Evolutionary conservation across 2,797 vertebrate genomes (phyloP).

Genomic region (Gymnodraco acuticeps): DNA sequence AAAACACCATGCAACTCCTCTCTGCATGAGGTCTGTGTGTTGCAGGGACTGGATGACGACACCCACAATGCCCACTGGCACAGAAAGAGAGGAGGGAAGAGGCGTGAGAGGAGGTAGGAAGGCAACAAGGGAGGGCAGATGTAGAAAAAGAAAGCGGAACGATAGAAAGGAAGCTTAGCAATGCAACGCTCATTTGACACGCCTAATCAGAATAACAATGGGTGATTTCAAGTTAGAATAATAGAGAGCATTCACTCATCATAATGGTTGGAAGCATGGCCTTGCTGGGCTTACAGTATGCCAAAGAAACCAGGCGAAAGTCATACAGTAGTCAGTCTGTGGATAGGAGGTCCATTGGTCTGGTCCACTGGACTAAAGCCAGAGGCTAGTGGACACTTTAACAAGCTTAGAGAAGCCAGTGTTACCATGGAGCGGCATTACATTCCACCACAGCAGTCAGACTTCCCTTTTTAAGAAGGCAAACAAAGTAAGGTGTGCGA

Average conservation of each 20-base stretch:
- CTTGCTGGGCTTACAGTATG: conserved; percentile 32
- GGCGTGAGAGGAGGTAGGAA: conserved; percentile 37
- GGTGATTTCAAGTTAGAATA: conserved; percentile 75
- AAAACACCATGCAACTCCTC: conserved; percentile 34
- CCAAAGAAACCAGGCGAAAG: conserved; percentile 31
- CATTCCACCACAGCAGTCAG: conserved; percentile 30
- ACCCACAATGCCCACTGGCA: conserved; percentile 57
- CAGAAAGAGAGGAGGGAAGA: conserved; percentile 58
- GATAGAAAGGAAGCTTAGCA: conserved; percentile 65
- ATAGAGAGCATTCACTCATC: conserved; percentile 73
- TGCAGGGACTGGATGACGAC: conserved; percentile 44
- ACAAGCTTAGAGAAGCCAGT: conserved; percentile 40
- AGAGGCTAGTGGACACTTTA: conserved; percentile 47
- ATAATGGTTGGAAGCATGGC: conserved; percentile 64
- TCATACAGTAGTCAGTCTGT: conserved; percentile 29
- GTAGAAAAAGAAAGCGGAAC: conserved; percentile 39
- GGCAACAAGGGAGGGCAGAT: conserved; percentile 36
- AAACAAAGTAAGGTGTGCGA: no score
- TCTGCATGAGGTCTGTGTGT: conserved; percentile 56
- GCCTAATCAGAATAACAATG: conserved; percentile 82
- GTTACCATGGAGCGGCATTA: conserved; percentile 16
- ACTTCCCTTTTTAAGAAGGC: conserved; percentile 13
- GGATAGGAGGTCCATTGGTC: conserved; percentile 35
- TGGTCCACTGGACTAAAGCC: conserved; percentile 39
- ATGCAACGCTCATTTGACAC: conserved; percentile 66